Evolutionary conservation across 2,113 vertebrate genomes (phyloP).

Genomic region (Rhinolophus ferrumequinum): DNA sequence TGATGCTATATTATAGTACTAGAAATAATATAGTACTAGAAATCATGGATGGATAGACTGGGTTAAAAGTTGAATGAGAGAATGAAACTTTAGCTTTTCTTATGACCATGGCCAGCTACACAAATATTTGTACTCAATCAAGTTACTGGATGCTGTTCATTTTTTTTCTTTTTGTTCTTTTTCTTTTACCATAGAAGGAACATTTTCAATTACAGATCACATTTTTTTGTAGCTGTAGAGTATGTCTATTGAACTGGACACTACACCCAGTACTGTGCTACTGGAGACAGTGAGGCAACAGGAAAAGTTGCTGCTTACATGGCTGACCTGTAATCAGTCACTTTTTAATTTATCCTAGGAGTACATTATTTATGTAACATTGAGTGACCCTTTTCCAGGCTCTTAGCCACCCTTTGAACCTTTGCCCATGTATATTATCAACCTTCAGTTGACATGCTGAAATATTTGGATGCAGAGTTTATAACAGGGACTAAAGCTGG

Average conservation of each 20-base stretch:
- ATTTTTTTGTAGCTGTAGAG: conserved; percentile 5
- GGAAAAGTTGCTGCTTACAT: not conserved
- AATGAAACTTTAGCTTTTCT: conserved; percentile 14
- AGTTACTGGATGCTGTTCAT: not conserved
- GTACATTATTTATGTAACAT: conserved; percentile 60
- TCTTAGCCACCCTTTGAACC: conserved; percentile 71
- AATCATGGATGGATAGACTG: not conserved
- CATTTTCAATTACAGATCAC: not conserved
- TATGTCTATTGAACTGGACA: not conserved
- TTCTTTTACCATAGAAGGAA: not conserved
- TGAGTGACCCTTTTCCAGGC: conserved; percentile 66
- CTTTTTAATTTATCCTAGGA: conserved; percentile 55
- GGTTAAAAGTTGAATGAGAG: not conserved
- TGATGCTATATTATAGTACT: too few species aligned
- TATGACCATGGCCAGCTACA: not conserved
- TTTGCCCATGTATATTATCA: conserved; percentile 75
- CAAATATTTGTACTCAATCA: not conserved
- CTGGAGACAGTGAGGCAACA: not conserved
- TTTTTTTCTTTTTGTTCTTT: not conserved
- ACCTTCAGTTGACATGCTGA: conserved; percentile 66
- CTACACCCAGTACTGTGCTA: not conserved
- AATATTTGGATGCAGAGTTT: conserved; percentile 79
- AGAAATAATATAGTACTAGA: not conserved
- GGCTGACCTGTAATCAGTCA: not conserved
- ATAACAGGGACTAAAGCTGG: conserved; percentile 72